phyloP scores from a whole-genome alignment of 2,888 invertebrate species.

The Drosophila rubida region DNA sequence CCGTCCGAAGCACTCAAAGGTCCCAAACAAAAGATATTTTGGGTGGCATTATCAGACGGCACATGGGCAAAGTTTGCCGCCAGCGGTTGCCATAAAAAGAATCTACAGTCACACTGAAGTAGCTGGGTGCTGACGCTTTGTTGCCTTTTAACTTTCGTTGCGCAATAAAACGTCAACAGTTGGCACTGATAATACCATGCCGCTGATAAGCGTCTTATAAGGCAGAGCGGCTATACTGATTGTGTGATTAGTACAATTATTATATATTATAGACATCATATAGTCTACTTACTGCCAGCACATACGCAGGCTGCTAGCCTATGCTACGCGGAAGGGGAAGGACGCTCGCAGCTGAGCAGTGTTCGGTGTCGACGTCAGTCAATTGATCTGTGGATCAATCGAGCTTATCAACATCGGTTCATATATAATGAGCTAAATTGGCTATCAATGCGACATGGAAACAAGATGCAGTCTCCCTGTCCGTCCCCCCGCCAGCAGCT shows the following conservation, averaged over 20 bases:
- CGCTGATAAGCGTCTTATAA: conserved; percentile 48
- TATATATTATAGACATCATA: background rate
- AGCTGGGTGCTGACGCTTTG: conserved; percentile 36
- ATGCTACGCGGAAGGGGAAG: conserved; percentile 11
- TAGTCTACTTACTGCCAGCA: background rate
- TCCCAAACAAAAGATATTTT: background rate
- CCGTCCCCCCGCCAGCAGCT: background rate
- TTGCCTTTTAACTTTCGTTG: conserved; percentile 45
- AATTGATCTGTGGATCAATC: conserved; percentile 43
- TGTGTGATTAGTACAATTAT: conserved; percentile 17
- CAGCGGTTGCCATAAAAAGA: conserved; percentile 33
- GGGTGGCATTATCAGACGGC: conserved; percentile 25
- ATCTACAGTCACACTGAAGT: conserved; percentile 38
- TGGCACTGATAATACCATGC: conserved; percentile 57
- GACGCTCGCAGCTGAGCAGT: background rate
- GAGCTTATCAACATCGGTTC: conserved; percentile 51
- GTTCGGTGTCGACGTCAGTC: conserved; percentile 34
- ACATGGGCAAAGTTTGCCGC: conserved; percentile 15
- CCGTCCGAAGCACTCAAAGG: conserved; percentile 8
- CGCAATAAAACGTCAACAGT: conserved; percentile 58
- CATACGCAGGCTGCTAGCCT: background rate
- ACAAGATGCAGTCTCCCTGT: conserved; percentile 34
- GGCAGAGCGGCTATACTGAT: conserved; percentile 9
- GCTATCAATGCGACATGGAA: conserved; percentile 42
- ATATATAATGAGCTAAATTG: conserved; percentile 60